A percentile compares a stretch with the other conserved stretches of the same genome.
phyloP scores from a whole-genome alignment of 2,888 invertebrate species.

The Criorhina ranunculi region DNA sequence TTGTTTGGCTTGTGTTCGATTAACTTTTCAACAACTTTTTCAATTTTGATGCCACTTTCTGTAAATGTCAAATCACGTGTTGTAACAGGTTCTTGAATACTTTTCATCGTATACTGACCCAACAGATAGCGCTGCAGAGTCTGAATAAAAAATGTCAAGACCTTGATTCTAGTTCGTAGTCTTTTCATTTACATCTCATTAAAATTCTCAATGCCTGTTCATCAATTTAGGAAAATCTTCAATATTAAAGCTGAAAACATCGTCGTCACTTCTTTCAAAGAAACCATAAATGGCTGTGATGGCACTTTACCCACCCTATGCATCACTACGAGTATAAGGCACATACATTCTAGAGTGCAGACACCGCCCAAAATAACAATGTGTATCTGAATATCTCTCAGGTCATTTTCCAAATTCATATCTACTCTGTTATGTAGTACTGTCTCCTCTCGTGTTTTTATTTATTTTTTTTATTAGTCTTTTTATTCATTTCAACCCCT shows the following conservation, averaged over 20 bases:
- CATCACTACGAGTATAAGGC: background rate
- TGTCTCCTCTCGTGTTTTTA: background rate
- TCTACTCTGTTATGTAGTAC: background rate
- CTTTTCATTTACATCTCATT: too few relatives aligned
- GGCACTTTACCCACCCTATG: background rate
- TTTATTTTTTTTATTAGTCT: slow-evolving; percentile 1
- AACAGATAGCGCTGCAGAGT: too few relatives aligned
- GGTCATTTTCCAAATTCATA: slow-evolving; percentile 6
- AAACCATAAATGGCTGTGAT: background rate
- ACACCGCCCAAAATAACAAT: slow-evolving; percentile 59
- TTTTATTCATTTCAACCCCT: slow-evolving; percentile 42
- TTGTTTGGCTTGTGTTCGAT: too few relatives aligned
- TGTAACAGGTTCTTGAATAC: background rate
- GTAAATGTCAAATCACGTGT: too few relatives aligned
- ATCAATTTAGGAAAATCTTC: too few relatives aligned
- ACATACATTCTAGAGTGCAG: slow-evolving; percentile 36
- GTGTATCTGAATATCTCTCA: slow-evolving; percentile 13
- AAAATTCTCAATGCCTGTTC: too few relatives aligned
- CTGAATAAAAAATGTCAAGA: too few relatives aligned
- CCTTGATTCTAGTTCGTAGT: too few relatives aligned
- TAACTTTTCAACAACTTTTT: too few relatives aligned
- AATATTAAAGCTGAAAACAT: too few relatives aligned
- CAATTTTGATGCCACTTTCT: background rate
- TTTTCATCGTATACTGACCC: background rate
- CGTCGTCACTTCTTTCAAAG: too few relatives aligned